Base-by-base conservation (phyloP, 1,140 invertebrate species). In the Delia radicum region DNA sequence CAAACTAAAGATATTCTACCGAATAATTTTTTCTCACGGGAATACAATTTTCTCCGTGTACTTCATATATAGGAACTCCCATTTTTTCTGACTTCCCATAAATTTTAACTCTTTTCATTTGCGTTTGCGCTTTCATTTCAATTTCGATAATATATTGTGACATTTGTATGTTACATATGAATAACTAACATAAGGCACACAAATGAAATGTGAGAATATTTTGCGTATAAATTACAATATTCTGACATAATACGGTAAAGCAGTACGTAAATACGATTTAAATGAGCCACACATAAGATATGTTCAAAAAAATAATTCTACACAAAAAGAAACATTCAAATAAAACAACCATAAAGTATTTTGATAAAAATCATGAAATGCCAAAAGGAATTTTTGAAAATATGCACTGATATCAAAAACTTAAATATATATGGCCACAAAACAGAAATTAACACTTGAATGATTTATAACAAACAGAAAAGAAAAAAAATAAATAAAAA, bases 221-320 rank as follows among this genome's bases (percentile, higher is more conserved):
- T 73, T 73, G 71, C 71, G 71, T 73, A 73, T 73, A 73, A 73
- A 73, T 73, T 73, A 73, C 71, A 73, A 73, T 73, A 48, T 73
- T 48, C 71, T 73, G 71, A 73, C 71, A 73, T 73, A 73, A 73
- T 73, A 73, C 71, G 37, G 24, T 73, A 73, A 73, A 48, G 71
- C 71, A 48, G 71, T 46, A 55, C 71, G 37, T 46, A 73, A 73
- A 48, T 48, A 46, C 37, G 46, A 48, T 73, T 48, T 48, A 73
- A 73, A 73, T 73, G 37, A 73, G 42, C 71, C 71, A 73, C 65
- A 69, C 65, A 65, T 55, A 55, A 21, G 24, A 21, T 10, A 24
- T 21, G 24, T 28, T 13, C 62, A 69, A 18, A 69, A 0, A 18
- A 28, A 24, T 18, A 69, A n/a, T 31, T 4, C 1, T 24, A 28